phyloP scores from a whole-genome alignment of 64 coral and sea anemone genomes.

The Orbicella faveolata region DNA sequence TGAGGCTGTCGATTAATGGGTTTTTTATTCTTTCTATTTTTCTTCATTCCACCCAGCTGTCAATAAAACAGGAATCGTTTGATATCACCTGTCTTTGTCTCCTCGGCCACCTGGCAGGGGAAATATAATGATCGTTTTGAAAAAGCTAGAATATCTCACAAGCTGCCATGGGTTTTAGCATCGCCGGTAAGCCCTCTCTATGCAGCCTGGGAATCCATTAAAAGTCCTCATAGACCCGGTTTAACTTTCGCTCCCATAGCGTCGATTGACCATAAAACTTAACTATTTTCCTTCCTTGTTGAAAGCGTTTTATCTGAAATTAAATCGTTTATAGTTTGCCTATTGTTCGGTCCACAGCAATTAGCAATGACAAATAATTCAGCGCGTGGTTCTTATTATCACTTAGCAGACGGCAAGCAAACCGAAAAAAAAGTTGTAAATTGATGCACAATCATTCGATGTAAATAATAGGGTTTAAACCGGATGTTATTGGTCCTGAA shows the following conservation, averaged over 20 bases:
- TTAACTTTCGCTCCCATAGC: neutral
- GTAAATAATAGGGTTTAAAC: conserved; percentile 43
- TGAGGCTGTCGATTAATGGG: conserved; percentile 57
- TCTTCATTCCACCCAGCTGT: conserved; percentile 52
- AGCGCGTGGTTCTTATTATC: conserved; percentile 76
- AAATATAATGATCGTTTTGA: conserved; percentile 13
- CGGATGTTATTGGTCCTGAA: conserved; percentile 53
- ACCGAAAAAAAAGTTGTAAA: conserved; percentile 47
- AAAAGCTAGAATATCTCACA: neutral
- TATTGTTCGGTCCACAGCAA: conserved; percentile 76
- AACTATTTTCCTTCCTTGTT: conserved; percentile 19
- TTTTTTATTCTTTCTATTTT: conserved; percentile 54
- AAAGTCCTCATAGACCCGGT: neutral
- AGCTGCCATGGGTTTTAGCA: neutral
- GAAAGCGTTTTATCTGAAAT: conserved; percentile 50
- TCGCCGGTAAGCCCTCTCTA: neutral
- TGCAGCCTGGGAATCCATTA: neutral
- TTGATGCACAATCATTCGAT: conserved; percentile 63
- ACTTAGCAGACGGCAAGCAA: conserved; percentile 50
- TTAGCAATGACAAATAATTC: conserved; percentile 71
- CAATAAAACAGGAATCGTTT: conserved; percentile 45
- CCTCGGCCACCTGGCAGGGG: conserved; percentile 16
- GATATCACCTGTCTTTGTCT: conserved; percentile 56
- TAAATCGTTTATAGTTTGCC: conserved; percentile 73
- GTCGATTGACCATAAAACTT: conserved; percentile 23